phyloP scores from a whole-genome alignment of 2,888 invertebrate genomes.

The Ormyrus nitidulus region DNA sequence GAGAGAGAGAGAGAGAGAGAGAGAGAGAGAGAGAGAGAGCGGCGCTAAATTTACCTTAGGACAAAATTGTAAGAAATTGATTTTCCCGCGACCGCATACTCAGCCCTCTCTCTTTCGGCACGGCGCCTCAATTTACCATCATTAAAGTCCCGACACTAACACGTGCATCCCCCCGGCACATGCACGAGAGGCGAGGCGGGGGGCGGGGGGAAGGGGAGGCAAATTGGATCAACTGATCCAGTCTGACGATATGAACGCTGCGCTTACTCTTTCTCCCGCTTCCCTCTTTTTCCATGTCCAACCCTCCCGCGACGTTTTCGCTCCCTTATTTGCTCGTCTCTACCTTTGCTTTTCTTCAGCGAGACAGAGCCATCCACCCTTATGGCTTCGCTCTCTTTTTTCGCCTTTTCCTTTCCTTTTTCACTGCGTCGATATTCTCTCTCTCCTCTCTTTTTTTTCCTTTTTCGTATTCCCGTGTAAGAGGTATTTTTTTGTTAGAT shows the following conservation, averaged over 20 bases:
- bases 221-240: constrained; percentile 67
- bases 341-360: constrained; percentile 6
- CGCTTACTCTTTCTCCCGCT: constrained; percentile 2
- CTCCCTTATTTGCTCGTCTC: constrained; percentile 17
- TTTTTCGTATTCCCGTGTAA: neutral
- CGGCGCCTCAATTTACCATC: constrained; percentile 49
- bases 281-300: constrained; percentile 33
- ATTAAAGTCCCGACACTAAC: constrained; percentile 39
- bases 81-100: constrained; percentile 37
- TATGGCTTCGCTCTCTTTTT: constrained; percentile 5
- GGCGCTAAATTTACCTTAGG: constrained; percentile 45
- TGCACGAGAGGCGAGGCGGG: neutral
- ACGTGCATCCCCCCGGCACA: neutral
- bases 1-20: neutral
- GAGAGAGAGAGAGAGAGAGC: neutral
- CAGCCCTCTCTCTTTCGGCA: constrained; percentile 1
- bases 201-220: constrained; percentile 54
- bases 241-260: constrained; percentile 61
- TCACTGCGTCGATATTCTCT: neutral
- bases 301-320: constrained; percentile 5
- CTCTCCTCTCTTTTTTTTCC: neutral
- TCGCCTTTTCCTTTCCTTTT: neutral
- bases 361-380: neutral
- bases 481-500: constrained; percentile 18
- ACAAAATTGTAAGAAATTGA: constrained; percentile 54